Percentiles rank a stretch among this genome's conserved stretches.
These are phyloP conservation scores for Pollenia griseotomentosa DNA, from an alignment of 2,888 invertebrate genomes.

Conservation along the genomic window DNA sequence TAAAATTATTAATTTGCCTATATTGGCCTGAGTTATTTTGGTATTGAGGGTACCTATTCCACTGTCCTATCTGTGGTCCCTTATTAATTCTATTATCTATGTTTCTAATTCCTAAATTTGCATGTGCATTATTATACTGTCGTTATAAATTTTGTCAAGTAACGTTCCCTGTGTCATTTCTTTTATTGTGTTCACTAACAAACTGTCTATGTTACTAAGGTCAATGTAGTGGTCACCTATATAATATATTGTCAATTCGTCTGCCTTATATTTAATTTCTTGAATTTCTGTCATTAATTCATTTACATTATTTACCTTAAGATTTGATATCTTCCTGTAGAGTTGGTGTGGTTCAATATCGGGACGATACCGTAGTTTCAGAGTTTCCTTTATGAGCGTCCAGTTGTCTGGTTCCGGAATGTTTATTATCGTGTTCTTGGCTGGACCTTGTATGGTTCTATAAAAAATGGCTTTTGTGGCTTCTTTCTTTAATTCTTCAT, in stretches of 20 bases:
- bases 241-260: constrained; percentile 64
- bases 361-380: constrained; percentile 61
- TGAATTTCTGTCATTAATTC: constrained; percentile 11
- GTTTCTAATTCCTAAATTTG: constrained; percentile 10
- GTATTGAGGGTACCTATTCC: neutral
- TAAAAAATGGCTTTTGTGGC: neutral
- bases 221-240: constrained; percentile 55
- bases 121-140: neutral
- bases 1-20: neutral
- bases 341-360: constrained; percentile 49
- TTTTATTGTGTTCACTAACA: constrained; percentile 47
- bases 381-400: constrained; percentile 28
- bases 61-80: neutral
- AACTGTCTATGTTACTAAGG: constrained; percentile 51
- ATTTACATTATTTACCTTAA: constrained; percentile 49
- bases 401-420: constrained; percentile 3
- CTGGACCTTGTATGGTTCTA: neutral
- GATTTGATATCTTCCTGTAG: constrained; percentile 37
- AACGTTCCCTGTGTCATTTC: constrained; percentile 58
- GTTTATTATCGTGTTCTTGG: neutral
- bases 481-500: constrained; percentile 14
- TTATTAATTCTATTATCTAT: neutral
- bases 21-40: no score
- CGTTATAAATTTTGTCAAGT: constrained; percentile 51
- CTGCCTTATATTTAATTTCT: constrained; percentile 13